Base-by-base conservation (phyloP, 2,113 vertebrate species). In the Anthoscopus minutus region DNA sequence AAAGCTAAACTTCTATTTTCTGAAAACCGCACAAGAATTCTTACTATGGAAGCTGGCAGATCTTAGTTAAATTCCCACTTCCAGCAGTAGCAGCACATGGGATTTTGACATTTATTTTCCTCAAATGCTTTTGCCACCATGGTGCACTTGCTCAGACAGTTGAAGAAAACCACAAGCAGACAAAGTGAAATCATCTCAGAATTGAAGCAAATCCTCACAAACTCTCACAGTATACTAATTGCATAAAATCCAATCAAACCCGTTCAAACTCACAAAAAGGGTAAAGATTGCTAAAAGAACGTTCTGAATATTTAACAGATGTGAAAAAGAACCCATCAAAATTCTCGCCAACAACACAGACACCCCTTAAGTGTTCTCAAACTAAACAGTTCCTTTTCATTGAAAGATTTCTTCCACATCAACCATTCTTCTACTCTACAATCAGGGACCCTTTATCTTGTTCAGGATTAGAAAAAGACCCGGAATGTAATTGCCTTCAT, bases 181-280 rank as follows among this genome's bases (percentile, higher is more conserved):
- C 69, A 91, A 95, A 93, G 65, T 72, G 61, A 95, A 91, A 86
- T 81, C 53, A 94, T 90, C 56, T 82, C 61, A 15, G 67, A 92
- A 91, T 64, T 89, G 64, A 88, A 90, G 77, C 61, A 86, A 93
- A 88, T 73, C 38, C 48, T 81, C 82, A 61, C 37, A 73, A 81
- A 73, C 56, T 74, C 65, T 91, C 81, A 40, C 44, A 84, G 60
- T 88, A 40, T 64, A 76, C 57, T 60, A 91, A 94, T 28, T 92
- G 48, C 81, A 44, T 74, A 81, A 94, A 93, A 92, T 54, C 89
- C 66, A 95, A 84, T 94, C 92, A 94, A 86, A 96, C 17, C 56
- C 1, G 25, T 86, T 95, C 91, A 93, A 44, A 60, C 57, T 86
- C 50, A 81, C 72, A 88, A 53, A 91, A 89, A 89, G 83, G 23